Percentiles rank a stretch among this genome's conserved stretches.
Conservation (phyloP, 2,113 vertebrate genomes). For the Vidua macroura region DNA sequence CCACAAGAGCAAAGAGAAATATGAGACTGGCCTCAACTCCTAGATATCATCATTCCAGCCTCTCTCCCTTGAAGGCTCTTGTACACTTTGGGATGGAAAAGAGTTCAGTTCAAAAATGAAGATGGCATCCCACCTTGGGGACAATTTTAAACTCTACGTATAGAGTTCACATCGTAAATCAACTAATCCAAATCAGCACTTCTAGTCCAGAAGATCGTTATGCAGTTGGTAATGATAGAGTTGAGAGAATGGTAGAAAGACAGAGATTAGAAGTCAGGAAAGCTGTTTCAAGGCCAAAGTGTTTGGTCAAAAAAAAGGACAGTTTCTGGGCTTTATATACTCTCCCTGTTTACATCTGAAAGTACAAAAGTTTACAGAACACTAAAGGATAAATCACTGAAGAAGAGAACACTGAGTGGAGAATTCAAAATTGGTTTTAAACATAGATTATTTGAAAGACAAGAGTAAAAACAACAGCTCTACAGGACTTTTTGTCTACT, state of each 20-base stretch:
- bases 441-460: not conserved
- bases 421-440: not conserved
- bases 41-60: not conserved
- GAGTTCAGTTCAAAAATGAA: not conserved
- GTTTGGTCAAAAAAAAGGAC: not conserved
- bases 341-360: not conserved
- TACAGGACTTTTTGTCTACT: not conserved
- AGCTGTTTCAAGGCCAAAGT: not conserved
- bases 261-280: not conserved
- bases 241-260: not conserved
- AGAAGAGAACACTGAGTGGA: not conserved
- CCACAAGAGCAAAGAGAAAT: not conserved
- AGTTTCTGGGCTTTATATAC: not conserved
- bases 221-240: not conserved
- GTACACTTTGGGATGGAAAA: not conserved
- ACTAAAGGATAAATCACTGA: not conserved
- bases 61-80: not conserved
- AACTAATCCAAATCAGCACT: not conserved
- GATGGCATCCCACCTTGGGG: not conserved
- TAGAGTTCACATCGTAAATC: not conserved
- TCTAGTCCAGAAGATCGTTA: not conserved
- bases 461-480: not conserved
- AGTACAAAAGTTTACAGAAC: not conserved
- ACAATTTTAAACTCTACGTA: not conserved
- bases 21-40: not conserved